Conservation (phyloP, 1,140 invertebrate species). For the Centruroides vittatus region DNA sequence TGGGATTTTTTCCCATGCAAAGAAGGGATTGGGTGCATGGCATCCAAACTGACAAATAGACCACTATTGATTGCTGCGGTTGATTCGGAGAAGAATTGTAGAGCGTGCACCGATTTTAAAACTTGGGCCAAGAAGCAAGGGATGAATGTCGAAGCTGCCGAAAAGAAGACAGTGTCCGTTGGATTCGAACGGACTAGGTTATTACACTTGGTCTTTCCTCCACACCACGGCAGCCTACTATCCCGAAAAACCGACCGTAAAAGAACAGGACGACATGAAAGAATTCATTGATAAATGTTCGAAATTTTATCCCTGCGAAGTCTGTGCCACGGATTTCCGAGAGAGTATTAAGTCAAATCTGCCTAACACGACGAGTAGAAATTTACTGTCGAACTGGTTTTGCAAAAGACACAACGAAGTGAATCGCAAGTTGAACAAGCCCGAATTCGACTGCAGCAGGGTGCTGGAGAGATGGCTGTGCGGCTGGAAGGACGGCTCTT, state of each 20-base stretch:
- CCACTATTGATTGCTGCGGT: not conserved
- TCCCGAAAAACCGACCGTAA: slow-evolving; percentile 59
- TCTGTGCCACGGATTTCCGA: slow-evolving; percentile 80
- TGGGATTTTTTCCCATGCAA: too few relatives aligned
- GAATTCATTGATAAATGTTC: slow-evolving; percentile 71
- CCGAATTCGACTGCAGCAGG: slow-evolving; percentile 76
- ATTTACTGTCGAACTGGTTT: slow-evolving; percentile 73
- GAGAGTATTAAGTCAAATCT: slow-evolving; percentile 55
- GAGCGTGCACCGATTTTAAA: slow-evolving; percentile 56
- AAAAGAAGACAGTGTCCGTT: slow-evolving; percentile 47
- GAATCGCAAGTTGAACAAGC: slow-evolving; percentile 81
- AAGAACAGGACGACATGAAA: slow-evolving; percentile 33
- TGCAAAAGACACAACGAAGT: slow-evolving; percentile 88
- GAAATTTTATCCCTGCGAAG: slow-evolving; percentile 85
- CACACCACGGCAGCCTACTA: slow-evolving; percentile 96
- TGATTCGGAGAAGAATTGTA: slow-evolving; percentile 30
- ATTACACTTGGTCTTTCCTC: slow-evolving; percentile 73
- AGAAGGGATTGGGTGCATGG: too few relatives aligned
- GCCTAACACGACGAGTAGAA: slow-evolving; percentile 52
- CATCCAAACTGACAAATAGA: too few relatives aligned
- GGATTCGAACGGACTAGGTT: slow-evolving; percentile 50
- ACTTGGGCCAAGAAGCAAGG: slow-evolving; percentile 47
- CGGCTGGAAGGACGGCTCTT: slow-evolving; percentile 91
- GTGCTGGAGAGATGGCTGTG: slow-evolving; percentile 88
- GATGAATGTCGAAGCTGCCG: not conserved